These are phyloP conservation scores for Sebastes hopkinsi DNA, from an alignment of 2,797 vertebrate genomes.

Conservation along the genomic window DNA sequence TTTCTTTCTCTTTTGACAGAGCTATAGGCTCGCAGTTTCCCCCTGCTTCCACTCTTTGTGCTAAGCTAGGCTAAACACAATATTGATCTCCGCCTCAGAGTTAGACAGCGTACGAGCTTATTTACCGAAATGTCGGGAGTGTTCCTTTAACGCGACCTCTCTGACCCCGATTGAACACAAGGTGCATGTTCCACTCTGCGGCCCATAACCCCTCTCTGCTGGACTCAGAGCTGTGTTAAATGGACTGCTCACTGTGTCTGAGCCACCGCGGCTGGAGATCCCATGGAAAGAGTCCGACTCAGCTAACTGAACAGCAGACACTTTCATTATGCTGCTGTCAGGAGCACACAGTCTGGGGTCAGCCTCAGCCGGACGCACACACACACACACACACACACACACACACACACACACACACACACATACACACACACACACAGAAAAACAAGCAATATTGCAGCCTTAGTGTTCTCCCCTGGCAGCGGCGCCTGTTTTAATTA, in stretches of 20 bases:
- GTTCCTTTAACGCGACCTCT: constrained; percentile 5
- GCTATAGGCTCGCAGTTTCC: background rate
- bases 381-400: background rate
- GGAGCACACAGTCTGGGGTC: constrained; percentile 24
- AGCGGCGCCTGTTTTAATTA: background rate
- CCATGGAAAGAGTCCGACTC: constrained; percentile 64
- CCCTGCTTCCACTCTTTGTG: background rate
- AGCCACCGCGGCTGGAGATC: constrained; percentile 33
- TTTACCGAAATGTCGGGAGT: background rate
- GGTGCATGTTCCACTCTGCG: constrained; percentile 20
- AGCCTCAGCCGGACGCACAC: background rate
- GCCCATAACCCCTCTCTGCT: constrained; percentile 14
- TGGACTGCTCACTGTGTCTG: constrained; percentile 19
- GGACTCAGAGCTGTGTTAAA: constrained; percentile 38
- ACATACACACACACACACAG: background rate
- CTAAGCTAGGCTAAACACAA: background rate
- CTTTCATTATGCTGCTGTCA: constrained; percentile 66
- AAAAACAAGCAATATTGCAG: background rate
- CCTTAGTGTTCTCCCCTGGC: background rate
- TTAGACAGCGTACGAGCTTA: background rate
- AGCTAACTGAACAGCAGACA: constrained; percentile 63
- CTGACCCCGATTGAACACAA: constrained; percentile 3
- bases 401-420: background rate
- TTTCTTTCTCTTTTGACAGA: background rate
- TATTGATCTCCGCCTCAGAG: background rate